phyloP scores from a whole-genome alignment of 2,888 invertebrate genomes.

The Amphipyra berbera region DNA sequence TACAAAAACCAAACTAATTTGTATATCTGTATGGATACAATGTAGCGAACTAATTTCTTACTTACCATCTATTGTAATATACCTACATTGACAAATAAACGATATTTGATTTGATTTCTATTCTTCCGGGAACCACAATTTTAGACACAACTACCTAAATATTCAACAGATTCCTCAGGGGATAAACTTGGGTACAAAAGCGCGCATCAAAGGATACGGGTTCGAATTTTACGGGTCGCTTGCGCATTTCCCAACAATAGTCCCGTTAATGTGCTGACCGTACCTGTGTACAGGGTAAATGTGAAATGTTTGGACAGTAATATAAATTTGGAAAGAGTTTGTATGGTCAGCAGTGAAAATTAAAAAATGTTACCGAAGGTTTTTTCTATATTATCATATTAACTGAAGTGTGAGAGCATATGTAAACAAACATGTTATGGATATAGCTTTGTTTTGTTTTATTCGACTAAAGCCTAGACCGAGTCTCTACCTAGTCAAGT shows the following conservation, averaged over 20 bases:
- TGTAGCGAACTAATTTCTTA: too few species aligned
- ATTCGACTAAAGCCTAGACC: too few species aligned
- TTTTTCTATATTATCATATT: too few species aligned
- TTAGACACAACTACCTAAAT: slow-evolving; percentile 13
- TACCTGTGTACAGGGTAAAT: slow-evolving; percentile 12
- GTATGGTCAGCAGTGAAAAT: slow-evolving; percentile 5
- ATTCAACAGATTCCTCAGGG: slow-evolving; percentile 18
- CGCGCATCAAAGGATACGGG: slow-evolving; percentile 49
- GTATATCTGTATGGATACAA: too few species aligned
- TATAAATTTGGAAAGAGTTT: slow-evolving; percentile 1
- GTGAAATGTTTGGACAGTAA: slow-evolving; percentile 16
- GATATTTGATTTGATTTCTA: too few species aligned
- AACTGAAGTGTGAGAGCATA: too few species aligned
- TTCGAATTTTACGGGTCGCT: slow-evolving; percentile 55
- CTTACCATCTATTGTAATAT: too few species aligned
- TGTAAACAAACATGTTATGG: too few species aligned
- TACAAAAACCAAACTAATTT: too few species aligned
- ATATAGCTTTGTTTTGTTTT: too few species aligned
- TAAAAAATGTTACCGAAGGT: slow-evolving; percentile 1
- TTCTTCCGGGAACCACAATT: slow-evolving; percentile 19
- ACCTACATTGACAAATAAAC: too few species aligned
- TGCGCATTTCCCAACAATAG: slow-evolving; percentile 42
- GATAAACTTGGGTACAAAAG: slow-evolving; percentile 40
- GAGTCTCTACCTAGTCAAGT: too few species aligned
- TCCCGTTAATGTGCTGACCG: slow-evolving; percentile 33